phyloP scores from a whole-genome alignment of 2,797 vertebrate species.

The Muscicapa comitata region DNA sequence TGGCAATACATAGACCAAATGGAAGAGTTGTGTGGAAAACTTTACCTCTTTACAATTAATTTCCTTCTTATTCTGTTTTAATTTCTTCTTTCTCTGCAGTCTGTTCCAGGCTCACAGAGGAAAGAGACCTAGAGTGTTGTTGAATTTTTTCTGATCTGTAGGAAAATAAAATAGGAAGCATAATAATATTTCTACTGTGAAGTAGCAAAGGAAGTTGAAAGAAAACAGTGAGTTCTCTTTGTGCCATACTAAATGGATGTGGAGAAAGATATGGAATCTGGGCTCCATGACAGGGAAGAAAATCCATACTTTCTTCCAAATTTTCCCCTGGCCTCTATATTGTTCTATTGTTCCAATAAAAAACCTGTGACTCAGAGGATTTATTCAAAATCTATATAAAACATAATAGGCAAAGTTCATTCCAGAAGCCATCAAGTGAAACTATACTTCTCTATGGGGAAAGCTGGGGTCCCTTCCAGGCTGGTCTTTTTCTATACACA shows the following conservation, averaged over 20 bases:
- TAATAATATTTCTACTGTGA: neutral
- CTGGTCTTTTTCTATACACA: conserved; percentile 42
- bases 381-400: conserved; percentile 61
- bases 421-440: conserved; percentile 51
- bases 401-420: conserved; percentile 50
- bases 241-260: neutral
- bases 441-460: conserved; percentile 38
- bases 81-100: neutral
- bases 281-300: conserved; percentile 17
- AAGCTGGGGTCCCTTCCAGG: conserved; percentile 51
- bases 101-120: neutral
- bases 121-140: neutral
- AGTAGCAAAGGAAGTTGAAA: conserved; percentile 2
- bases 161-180: conserved; percentile 11
- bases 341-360: conserved; percentile 32
- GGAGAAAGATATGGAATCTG: conserved; percentile 26
- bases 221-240: neutral
- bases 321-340: conserved; percentile 31
- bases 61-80: neutral
- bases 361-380: conserved; percentile 49
- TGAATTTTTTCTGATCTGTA: neutral
- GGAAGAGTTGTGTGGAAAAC: conserved; percentile 48
- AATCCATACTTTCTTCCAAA: conserved; percentile 32
- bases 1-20: conserved; percentile 36
- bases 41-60: conserved; percentile 2